phyloP scores from a whole-genome alignment of 2,797 vertebrate species.

The Pangasius djambal region DNA sequence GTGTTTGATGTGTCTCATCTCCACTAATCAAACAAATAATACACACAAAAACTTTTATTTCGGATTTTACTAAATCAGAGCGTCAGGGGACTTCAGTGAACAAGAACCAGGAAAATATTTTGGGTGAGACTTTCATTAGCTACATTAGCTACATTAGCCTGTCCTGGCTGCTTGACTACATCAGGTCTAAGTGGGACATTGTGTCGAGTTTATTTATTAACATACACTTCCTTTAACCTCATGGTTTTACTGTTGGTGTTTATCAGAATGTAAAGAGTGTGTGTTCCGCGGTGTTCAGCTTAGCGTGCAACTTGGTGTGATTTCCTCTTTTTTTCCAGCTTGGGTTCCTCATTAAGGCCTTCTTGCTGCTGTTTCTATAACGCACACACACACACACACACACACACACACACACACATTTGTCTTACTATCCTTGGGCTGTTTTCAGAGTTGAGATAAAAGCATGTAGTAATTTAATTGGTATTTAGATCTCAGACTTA shows the following conservation, averaged over 20 bases:
- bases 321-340: background rate
- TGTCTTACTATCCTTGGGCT: background rate
- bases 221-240: background rate
- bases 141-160: background rate
- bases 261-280: background rate
- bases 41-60: too few relatives aligned
- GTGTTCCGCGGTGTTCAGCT: background rate
- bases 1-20: too few relatives aligned
- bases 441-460: background rate
- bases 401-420: background rate
- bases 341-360: constrained; percentile 7
- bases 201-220: background rate
- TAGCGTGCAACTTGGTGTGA: background rate
- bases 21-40: too few relatives aligned
- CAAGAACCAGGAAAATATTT: background rate
- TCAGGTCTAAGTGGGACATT: background rate
- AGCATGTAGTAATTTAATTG: background rate
- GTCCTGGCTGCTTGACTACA: background rate
- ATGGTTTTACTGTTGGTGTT: background rate
- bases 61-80: too few relatives aligned
- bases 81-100: background rate
- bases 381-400: background rate
- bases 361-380: background rate
- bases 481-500: background rate
- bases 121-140: background rate